These are phyloP conservation scores for Linnaemya vulpina DNA, from an alignment of 2,888 invertebrate species.

Conservation along the genomic window DNA sequence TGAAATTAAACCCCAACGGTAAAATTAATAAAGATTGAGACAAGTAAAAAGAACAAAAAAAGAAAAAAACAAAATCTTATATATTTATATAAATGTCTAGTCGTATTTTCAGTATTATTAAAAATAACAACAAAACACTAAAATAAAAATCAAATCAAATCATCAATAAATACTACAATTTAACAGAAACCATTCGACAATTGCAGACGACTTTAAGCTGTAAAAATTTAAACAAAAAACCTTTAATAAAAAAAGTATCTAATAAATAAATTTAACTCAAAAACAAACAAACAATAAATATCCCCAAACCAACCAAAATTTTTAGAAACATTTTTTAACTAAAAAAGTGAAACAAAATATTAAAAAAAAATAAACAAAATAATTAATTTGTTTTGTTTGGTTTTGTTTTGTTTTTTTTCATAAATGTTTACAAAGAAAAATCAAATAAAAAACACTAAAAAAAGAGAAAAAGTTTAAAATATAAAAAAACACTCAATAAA, in stretches of 20 bases:
- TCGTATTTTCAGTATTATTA: constrained; percentile 83
- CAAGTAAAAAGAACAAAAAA: constrained; percentile 73
- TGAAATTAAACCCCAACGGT: constrained; percentile 68
- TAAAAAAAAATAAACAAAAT: constrained; percentile 54
- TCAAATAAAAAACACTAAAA: constrained; percentile 56
- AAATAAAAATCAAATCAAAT: constrained; percentile 56
- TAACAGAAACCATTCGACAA: constrained; percentile 63
- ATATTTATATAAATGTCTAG: constrained; percentile 81
- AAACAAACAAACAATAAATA: constrained; percentile 70
- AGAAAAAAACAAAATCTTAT: constrained; percentile 75
- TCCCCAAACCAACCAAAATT: constrained; percentile 73
- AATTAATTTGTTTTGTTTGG: constrained; percentile 67
- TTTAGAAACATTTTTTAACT: constrained; percentile 78
- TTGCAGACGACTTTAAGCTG: constrained; percentile 61
- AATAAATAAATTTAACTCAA: constrained; percentile 50
- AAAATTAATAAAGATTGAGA: constrained; percentile 66
- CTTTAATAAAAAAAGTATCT: constrained; percentile 58
- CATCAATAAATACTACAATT: constrained; percentile 61
- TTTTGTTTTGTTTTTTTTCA: constrained; percentile 38
- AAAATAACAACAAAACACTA: constrained; percentile 73
- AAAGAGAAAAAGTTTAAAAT: constrained; percentile 67
- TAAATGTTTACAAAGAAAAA: constrained; percentile 68
- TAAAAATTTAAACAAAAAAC: constrained; percentile 66
- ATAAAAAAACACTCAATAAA: constrained; percentile 67
- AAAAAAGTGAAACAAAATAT: constrained; percentile 64